Evolutionary conservation across 2,113 vertebrate genomes (phyloP).

Genomic region (Stigmatopora nigra): DNA sequence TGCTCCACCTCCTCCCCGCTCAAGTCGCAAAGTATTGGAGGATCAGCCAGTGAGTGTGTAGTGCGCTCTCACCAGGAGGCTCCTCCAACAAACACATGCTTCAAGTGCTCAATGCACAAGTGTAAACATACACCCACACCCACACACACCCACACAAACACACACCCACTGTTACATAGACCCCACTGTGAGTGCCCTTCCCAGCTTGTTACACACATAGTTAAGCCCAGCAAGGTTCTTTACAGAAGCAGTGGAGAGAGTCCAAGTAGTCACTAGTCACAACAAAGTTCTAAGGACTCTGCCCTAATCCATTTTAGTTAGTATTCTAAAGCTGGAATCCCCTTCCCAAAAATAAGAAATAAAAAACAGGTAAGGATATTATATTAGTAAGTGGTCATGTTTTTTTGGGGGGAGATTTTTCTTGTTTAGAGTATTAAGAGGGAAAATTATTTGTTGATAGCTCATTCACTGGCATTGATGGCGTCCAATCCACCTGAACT

Average conservation of each 20-base stretch:
- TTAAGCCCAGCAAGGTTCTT: conserved; percentile 85
- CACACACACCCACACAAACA: conserved; percentile 8
- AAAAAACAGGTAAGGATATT: not conserved
- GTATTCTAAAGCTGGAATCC: not conserved
- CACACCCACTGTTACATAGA: conserved; percentile 38
- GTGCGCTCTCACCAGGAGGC: conserved; percentile 27
- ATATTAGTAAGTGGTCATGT: not conserved
- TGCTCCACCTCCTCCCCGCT: conserved; percentile 61
- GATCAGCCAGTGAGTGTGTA: conserved; percentile 47
- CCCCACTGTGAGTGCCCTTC: conserved; percentile 75
- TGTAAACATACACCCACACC: conserved; percentile 40
- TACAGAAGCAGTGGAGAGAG: conserved; percentile 61
- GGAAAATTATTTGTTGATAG: too few species aligned
- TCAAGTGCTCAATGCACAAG: conserved; percentile 24
- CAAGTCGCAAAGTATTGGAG: conserved; percentile 51
- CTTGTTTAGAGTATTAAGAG: too few species aligned
- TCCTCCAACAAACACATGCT: conserved; percentile 16
- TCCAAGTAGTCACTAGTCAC: conserved; percentile 8
- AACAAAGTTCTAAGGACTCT: conserved; percentile 33
- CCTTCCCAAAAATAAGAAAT: not conserved
- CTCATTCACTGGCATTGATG: too few species aligned
- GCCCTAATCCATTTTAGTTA: conserved; percentile 7
- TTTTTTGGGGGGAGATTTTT: not conserved
- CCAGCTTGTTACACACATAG: conserved; percentile 85
- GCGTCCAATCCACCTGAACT: too few species aligned